A percentile compares a stretch with the other conserved stretches of the same genome.
These are phyloP conservation scores for Erythrocercus mccallii DNA, from an alignment of 2,113 vertebrate genomes.

Conservation along the genomic window DNA sequence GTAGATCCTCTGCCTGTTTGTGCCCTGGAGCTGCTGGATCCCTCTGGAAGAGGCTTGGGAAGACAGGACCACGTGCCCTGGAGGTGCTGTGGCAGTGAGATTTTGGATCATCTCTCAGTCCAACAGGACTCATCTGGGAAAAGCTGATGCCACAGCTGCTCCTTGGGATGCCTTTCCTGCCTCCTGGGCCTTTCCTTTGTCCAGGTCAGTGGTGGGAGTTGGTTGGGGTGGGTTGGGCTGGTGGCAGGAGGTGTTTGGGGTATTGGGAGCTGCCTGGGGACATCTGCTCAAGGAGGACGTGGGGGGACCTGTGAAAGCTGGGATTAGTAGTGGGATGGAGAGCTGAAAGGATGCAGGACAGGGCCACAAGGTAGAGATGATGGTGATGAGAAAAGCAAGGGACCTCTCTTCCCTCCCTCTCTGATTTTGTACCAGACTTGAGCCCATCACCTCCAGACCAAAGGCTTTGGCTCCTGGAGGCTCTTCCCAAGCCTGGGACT, in stretches of 20 bases:
- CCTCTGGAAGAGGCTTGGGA: background rate
- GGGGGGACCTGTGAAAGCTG: accelerated
- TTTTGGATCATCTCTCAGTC: background rate
- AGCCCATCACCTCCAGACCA: background rate
- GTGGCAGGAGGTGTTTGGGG: background rate
- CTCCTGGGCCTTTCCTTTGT: background rate
- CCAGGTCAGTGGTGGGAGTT: background rate
- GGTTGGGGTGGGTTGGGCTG: background rate
- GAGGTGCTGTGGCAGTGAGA: background rate
- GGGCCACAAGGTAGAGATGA: background rate
- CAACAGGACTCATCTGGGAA: accelerated
- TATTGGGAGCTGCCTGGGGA: background rate
- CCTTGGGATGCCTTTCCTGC: background rate
- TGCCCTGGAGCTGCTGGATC: background rate
- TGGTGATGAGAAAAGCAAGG: background rate
- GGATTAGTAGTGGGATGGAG: background rate
- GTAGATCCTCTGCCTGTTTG: background rate
- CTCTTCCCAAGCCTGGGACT: background rate
- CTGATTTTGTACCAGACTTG: accelerated
- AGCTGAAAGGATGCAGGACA: background rate
- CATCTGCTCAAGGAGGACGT: background rate
- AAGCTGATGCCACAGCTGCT: background rate
- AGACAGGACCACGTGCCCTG: background rate
- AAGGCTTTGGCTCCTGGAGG: background rate
- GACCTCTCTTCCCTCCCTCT: background rate